phyloP scores from a whole-genome alignment of 2,888 invertebrate genomes.

The Nebria brevicollis region DNA sequence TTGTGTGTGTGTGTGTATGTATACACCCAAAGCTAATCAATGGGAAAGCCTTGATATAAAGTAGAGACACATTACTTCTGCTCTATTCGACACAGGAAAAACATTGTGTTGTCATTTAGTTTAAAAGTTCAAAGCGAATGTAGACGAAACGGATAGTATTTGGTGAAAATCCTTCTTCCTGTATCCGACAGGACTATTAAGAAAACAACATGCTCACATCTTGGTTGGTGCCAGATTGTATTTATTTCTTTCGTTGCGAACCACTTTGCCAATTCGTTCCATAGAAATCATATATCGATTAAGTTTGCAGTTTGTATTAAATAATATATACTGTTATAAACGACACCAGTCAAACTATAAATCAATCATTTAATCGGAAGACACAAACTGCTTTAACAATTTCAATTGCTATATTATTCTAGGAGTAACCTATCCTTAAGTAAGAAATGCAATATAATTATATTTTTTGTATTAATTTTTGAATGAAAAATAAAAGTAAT shows the following conservation, averaged over 20 bases:
- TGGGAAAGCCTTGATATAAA: not conserved
- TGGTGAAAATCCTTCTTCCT: not conserved
- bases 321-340: too few relatives aligned
- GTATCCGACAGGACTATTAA: not conserved
- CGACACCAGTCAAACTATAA: too few relatives aligned
- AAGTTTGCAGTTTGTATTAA: too few relatives aligned
- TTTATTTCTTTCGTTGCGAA: not conserved
- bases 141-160: not conserved
- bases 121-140: constrained; percentile 1
- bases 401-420: too few relatives aligned
- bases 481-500: too few relatives aligned
- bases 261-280: not conserved
- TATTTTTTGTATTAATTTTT: too few relatives aligned
- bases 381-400: too few relatives aligned
- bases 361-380: too few relatives aligned
- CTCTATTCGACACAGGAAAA: not conserved
- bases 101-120: constrained; percentile 1
- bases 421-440: too few relatives aligned
- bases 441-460: too few relatives aligned
- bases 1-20: not conserved
- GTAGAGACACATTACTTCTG: not conserved
- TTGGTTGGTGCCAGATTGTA: not conserved
- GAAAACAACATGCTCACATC: not conserved
- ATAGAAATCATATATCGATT: too few relatives aligned
- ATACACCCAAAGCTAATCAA: not conserved